phyloP scores from a whole-genome alignment of 2,888 invertebrate genomes.

The Cremastobaeus sp. region DNA sequence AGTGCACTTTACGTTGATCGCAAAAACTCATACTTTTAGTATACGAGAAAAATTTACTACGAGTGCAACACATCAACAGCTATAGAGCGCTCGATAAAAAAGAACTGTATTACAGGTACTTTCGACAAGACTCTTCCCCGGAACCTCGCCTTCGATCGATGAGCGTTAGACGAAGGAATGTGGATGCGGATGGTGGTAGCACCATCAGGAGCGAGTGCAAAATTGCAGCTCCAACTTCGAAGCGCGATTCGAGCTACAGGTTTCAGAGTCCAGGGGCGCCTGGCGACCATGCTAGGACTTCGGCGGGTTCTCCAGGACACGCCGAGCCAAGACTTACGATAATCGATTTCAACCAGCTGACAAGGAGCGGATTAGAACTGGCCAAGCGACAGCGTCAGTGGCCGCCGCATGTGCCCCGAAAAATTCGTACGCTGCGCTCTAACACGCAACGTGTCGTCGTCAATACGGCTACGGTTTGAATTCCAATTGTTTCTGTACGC shows the following conservation, averaged over 20 bases:
- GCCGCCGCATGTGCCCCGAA: neutral
- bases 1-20: too few relatives aligned
- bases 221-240: constrained; percentile 62
- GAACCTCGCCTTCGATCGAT: constrained; percentile 73
- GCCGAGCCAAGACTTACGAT: constrained; percentile 83
- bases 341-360: constrained; percentile 86
- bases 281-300: constrained; percentile 65
- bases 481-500: neutral
- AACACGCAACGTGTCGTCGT: constrained; percentile 26
- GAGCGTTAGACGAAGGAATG: constrained; percentile 72
- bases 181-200: constrained; percentile 64
- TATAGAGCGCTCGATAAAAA: constrained; percentile 1
- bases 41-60: too few relatives aligned
- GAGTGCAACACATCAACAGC: too few relatives aligned
- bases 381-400: constrained; percentile 71
- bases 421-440: constrained; percentile 3
- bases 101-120: constrained; percentile 66
- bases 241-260: constrained; percentile 74
- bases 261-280: constrained; percentile 70
- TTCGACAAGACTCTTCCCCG: constrained; percentile 68
- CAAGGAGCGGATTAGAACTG: constrained; percentile 81
- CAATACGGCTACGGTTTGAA: constrained; percentile 21
- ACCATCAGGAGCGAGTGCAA: constrained; percentile 41
- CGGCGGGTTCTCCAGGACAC: constrained; percentile 67
- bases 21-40: too few relatives aligned